Percentiles rank a stretch among this genome's conserved stretches.
These are phyloP conservation scores for Trichosurus vulpecula DNA, from an alignment of 2,797 vertebrate species.

Conservation along the genomic window DNA sequence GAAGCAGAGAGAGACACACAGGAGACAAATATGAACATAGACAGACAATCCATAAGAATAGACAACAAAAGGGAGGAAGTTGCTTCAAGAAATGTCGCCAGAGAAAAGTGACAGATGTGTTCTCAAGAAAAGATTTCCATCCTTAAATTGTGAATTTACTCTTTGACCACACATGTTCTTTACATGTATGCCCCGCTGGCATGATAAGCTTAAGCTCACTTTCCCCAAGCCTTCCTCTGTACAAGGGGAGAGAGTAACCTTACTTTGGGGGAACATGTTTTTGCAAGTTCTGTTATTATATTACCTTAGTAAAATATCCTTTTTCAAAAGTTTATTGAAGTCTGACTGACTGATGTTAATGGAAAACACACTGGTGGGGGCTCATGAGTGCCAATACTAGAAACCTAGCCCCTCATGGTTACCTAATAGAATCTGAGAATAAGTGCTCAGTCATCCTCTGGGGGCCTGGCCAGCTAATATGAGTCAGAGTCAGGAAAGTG, in stretches of 20 bases:
- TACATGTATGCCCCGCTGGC: neutral
- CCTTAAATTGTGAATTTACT: neutral
- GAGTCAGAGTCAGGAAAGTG: neutral
- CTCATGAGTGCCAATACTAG: neutral
- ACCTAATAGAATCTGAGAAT: neutral
- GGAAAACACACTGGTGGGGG: neutral
- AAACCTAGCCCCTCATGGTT: neutral
- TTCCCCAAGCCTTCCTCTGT: neutral
- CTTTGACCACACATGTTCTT: neutral
- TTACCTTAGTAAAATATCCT: neutral
- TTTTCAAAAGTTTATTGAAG: neutral
- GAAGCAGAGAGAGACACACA: neutral
- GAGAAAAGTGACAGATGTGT: neutral
- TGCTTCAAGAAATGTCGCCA: neutral
- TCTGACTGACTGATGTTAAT: neutral
- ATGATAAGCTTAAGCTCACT: neutral
- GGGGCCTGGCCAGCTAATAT: no score
- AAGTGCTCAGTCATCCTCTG: no score
- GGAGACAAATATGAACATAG: neutral
- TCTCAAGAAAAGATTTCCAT: neutral
- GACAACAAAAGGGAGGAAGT: neutral
- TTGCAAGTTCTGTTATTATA: neutral
- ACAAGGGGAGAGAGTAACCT: neutral
- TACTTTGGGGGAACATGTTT: neutral
- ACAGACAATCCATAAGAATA: neutral